Conservation (phyloP, 2,797 vertebrate genomes). For the Anolis apletophallus region DNA sequence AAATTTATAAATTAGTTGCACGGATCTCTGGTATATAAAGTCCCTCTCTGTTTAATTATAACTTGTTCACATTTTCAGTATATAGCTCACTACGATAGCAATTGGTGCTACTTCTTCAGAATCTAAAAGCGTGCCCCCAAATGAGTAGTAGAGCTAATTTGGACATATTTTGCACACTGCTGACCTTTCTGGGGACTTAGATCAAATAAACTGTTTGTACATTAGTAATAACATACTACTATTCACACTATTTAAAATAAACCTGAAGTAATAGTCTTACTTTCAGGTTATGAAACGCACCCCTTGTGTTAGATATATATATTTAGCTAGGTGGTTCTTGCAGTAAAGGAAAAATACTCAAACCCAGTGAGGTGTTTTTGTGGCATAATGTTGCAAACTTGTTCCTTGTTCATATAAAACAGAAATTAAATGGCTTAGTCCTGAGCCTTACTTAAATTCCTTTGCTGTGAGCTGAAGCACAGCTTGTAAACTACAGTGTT, state of each 20-base stretch:
- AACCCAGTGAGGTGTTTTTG: slow-evolving; percentile 23
- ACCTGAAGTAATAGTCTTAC: slow-evolving; percentile 35
- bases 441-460: not conserved
- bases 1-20: not conserved
- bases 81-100: not conserved
- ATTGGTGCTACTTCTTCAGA: not conserved
- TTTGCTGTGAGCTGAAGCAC: not conserved
- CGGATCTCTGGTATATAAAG: not conserved
- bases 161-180: not conserved
- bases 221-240: not conserved
- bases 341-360: slow-evolving; percentile 21
- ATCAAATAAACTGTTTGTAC: slow-evolving; percentile 20
- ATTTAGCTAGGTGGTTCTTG: slow-evolving; percentile 12
- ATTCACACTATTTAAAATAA: not conserved
- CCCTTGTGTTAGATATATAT: slow-evolving; percentile 3
- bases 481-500: not conserved
- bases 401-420: slow-evolving; percentile 24
- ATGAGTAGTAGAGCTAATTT: not conserved
- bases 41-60: not conserved
- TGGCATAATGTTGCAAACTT: slow-evolving; percentile 3
- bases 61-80: not conserved
- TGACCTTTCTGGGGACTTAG: not conserved
- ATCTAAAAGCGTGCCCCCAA: not conserved
- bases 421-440: slow-evolving; percentile 4
- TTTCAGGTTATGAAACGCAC: slow-evolving; percentile 5